These are phyloP conservation scores for Semicossyphus pulcher DNA, from an alignment of 2,113 vertebrate genomes.

Conservation along the genomic window DNA sequence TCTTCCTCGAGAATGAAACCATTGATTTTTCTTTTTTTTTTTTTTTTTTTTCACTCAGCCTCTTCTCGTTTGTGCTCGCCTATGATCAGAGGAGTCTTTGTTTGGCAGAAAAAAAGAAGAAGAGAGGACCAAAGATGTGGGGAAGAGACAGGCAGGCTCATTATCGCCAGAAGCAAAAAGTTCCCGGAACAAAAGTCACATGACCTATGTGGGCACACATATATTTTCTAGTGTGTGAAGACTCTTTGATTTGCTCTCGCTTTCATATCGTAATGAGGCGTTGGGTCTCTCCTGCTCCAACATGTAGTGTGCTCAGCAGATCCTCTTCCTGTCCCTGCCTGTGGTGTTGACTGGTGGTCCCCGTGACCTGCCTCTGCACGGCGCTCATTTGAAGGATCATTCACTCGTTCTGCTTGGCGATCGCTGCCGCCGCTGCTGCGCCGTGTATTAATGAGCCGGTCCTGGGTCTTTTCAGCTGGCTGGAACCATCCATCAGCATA, in stretches of 20 bases:
- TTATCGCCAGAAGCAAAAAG: constrained; percentile 80
- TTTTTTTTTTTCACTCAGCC: constrained; percentile 24
- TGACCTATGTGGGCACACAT: constrained; percentile 77
- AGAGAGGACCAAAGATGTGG: constrained; percentile 59
- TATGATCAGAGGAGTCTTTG: constrained; percentile 82
- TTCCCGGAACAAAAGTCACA: constrained; percentile 76
- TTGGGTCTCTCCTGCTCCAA: constrained; percentile 56
- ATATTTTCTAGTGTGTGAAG: constrained; percentile 53
- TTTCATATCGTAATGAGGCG: constrained; percentile 78
- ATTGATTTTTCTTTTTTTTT: constrained; percentile 66
- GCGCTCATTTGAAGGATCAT: constrained; percentile 68
- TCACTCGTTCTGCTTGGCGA: constrained; percentile 51
- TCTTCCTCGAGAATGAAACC: constrained; percentile 72
- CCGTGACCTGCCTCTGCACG: constrained; percentile 57
- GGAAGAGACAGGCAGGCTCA: constrained; percentile 75
- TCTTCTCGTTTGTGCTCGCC: constrained; percentile 66
- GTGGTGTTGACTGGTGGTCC: constrained; percentile 58
- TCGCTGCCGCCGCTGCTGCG: constrained; percentile 38
- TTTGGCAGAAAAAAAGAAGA: constrained; percentile 59
- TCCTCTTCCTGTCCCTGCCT: constrained; percentile 44
- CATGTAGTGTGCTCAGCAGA: constrained; percentile 52
- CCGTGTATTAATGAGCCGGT: constrained; percentile 66
- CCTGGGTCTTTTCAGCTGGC: constrained; percentile 43
- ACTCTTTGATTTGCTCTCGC: constrained; percentile 77
- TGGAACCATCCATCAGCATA: constrained; percentile 65